Conservation (phyloP, 2,113 vertebrate species). For the Patagioenas fasciata region DNA sequence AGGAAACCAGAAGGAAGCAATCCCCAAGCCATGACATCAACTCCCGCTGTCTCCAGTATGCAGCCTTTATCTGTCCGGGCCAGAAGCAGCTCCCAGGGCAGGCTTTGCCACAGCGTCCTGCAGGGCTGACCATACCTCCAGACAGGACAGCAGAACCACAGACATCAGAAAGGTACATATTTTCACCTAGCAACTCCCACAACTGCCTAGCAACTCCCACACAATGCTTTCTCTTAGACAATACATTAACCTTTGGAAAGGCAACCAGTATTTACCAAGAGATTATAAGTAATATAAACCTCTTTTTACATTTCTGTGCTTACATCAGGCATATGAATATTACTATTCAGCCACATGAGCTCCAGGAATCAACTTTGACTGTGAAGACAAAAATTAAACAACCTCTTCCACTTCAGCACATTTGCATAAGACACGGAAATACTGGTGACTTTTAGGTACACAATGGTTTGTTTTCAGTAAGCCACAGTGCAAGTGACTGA, state of each 20-base stretch:
- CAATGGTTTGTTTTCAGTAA: constrained; percentile 24
- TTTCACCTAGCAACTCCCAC: background rate
- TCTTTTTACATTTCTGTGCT: background rate
- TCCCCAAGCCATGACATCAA: background rate
- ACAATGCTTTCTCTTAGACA: background rate
- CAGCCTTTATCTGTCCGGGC: background rate
- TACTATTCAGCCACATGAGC: background rate
- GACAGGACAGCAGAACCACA: background rate
- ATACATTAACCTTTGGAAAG: background rate
- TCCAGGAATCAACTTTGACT: background rate
- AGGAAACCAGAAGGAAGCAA: background rate
- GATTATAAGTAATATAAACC: background rate
- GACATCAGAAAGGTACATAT: background rate
- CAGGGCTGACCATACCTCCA: background rate
- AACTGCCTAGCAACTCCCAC: background rate
- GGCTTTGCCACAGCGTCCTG: background rate
- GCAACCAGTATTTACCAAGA: background rate
- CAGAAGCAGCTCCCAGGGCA: background rate
- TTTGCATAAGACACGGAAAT: background rate
- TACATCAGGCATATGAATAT: background rate
- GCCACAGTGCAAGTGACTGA: background rate
- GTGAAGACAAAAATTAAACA: background rate
- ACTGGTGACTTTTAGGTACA: background rate
- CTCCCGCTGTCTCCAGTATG: accelerated
- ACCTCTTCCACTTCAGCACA: background rate